These are phyloP conservation scores for Vespertilio murinus DNA, from an alignment of 2,797 vertebrate species.

Conservation along the genomic window DNA sequence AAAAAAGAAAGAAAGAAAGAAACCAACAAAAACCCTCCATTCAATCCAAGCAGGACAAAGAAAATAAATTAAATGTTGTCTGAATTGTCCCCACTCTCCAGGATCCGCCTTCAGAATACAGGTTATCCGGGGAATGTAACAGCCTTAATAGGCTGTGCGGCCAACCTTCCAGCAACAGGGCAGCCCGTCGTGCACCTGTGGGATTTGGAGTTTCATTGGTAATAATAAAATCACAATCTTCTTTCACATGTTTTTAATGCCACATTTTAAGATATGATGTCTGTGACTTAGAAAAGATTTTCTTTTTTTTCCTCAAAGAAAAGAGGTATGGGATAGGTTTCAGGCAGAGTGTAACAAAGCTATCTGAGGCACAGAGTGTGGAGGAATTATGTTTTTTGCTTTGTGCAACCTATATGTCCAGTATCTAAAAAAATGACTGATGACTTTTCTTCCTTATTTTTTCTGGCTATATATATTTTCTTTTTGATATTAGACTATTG, in stretches of 20 bases:
- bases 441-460: conserved; percentile 35
- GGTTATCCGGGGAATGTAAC: neutral
- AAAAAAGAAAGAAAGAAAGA: neutral
- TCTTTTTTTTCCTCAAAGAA: neutral
- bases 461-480: neutral
- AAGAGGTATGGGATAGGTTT: neutral
- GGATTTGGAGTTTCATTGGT: neutral
- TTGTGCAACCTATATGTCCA: neutral
- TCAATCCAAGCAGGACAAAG: neutral
- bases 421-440: neutral
- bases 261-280: neutral
- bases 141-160: neutral
- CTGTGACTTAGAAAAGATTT: neutral
- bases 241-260: conserved; percentile 10
- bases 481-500: conserved; percentile 44
- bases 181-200: neutral
- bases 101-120: neutral
- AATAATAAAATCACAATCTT: conserved; percentile 10
- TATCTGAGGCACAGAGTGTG: neutral
- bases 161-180: neutral
- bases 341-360: neutral
- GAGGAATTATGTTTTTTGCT: conserved; percentile 22
- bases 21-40: neutral
- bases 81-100: neutral
- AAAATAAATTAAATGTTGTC: conserved; percentile 40